Evolutionary conservation across 2,113 vertebrate genomes (phyloP).

Genomic region (Tonatia bakeri): DNA sequence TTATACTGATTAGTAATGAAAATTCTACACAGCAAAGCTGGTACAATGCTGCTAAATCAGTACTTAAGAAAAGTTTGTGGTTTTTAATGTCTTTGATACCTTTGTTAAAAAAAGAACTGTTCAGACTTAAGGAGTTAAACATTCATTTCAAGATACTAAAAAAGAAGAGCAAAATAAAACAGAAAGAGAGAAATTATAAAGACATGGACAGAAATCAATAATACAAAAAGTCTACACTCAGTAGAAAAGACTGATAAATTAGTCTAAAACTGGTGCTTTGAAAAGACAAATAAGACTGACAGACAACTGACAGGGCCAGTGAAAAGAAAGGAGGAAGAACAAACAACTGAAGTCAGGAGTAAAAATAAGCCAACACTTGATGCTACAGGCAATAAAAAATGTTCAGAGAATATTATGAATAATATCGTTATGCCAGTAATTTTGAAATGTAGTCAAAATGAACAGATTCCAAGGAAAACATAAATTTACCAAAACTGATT

Average conservation of each 20-base stretch:
- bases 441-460: slow-evolving; percentile 16
- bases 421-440: neutral
- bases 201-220: neutral
- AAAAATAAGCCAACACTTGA: neutral
- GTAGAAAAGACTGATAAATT: neutral
- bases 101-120: neutral
- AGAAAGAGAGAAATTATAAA: neutral
- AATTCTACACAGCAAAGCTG: neutral
- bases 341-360: neutral
- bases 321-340: neutral
- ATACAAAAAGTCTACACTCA: neutral
- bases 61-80: neutral
- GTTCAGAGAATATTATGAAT: neutral
- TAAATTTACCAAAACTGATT: slow-evolving; percentile 17
- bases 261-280: neutral
- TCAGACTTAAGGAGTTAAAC: neutral
- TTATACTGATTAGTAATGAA: neutral
- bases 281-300: neutral
- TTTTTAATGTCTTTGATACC: neutral
- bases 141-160: neutral
- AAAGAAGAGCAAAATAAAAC: slow-evolving; percentile 4
- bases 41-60: neutral
- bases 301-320: neutral
- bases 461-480: slow-evolving; percentile 17
- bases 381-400: neutral